Conservation (phyloP, 2,797 vertebrate species). For the Microcaecilia unicolor region DNA sequence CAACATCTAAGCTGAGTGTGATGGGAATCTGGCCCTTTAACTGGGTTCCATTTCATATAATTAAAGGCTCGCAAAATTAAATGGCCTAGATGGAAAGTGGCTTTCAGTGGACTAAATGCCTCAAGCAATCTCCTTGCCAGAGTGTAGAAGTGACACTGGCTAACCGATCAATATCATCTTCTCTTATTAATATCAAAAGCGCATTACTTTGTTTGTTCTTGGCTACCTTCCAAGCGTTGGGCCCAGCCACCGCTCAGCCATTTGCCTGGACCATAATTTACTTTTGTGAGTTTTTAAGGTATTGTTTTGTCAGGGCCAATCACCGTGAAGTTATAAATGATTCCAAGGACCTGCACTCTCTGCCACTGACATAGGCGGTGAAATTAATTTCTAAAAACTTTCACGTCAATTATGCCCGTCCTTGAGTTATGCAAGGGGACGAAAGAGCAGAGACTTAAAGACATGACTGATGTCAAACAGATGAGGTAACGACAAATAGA, state of each 20-base stretch:
- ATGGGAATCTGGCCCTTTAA: slow-evolving; percentile 55
- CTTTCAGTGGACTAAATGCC: slow-evolving; percentile 87
- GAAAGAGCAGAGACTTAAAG: slow-evolving; percentile 61
- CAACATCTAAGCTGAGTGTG: slow-evolving; percentile 34
- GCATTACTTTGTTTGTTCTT: slow-evolving; percentile 95
- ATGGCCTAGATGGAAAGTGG: slow-evolving; percentile 87
- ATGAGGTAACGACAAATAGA: slow-evolving; percentile 86
- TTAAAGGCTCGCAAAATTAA: slow-evolving; percentile 92
- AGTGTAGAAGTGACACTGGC: slow-evolving; percentile 63
- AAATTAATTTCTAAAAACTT: slow-evolving; percentile 97
- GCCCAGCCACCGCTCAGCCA: slow-evolving; percentile 64
- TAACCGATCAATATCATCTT: slow-evolving; percentile 90
- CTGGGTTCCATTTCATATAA: slow-evolving; percentile 86
- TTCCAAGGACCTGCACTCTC: slow-evolving; percentile 71
- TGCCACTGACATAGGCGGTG: slow-evolving; percentile 69
- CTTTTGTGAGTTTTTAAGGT: slow-evolving; percentile 98
- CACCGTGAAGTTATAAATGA: slow-evolving; percentile 97
- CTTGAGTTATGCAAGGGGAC: slow-evolving; percentile 82
- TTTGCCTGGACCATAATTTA: slow-evolving; percentile 96
- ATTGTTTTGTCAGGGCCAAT: slow-evolving; percentile 99
- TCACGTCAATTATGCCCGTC: slow-evolving; percentile 86
- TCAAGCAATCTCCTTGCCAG: slow-evolving; percentile 72
- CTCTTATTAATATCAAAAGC: slow-evolving; percentile 99
- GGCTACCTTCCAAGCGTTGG: slow-evolving; percentile 67
- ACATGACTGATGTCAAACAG: slow-evolving; percentile 59